phyloP scores from a whole-genome alignment of 2,888 invertebrate species.

The Drosophila subsilvestris region DNA sequence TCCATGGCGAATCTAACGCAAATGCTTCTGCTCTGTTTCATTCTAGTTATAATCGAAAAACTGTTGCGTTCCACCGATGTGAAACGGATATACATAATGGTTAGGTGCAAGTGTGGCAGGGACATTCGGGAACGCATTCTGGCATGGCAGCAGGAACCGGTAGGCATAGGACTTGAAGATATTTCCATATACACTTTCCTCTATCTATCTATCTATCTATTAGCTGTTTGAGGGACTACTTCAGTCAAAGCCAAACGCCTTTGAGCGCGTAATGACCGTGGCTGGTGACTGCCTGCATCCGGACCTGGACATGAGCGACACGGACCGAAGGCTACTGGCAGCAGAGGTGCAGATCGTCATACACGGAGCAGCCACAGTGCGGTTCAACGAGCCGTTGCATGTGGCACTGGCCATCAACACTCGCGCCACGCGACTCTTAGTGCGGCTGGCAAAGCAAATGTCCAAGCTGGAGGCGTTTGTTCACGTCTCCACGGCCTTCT shows the following conservation, averaged over 20 bases:
- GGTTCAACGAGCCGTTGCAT: slow-evolving; percentile 82
- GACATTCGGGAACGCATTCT: slow-evolving; percentile 10
- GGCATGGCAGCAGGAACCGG: slow-evolving; percentile 1
- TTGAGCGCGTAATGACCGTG: slow-evolving; percentile 21
- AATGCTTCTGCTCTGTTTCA: no score
- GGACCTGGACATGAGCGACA: slow-evolving; percentile 23
- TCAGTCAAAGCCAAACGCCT: slow-evolving; percentile 9
- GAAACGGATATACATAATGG: slow-evolving; percentile 22
- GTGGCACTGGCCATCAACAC: slow-evolving; percentile 89
- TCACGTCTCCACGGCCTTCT: slow-evolving; percentile 86
- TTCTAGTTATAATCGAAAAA: slow-evolving; percentile 29
- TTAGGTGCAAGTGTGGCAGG: slow-evolving; percentile 19
- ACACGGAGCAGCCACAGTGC: slow-evolving; percentile 40
- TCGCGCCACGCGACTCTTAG: slow-evolving; percentile 87
- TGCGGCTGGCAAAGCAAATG: slow-evolving; percentile 87
- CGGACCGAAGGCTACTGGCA: slow-evolving; percentile 47
- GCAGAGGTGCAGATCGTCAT: slow-evolving; percentile 28
- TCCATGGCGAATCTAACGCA: no score
- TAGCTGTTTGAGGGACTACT: slow-evolving; percentile 27
- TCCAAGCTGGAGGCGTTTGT: slow-evolving; percentile 85
- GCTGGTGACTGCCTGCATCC: slow-evolving; percentile 20
- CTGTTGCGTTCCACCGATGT: slow-evolving; percentile 30
- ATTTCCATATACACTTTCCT: no score
- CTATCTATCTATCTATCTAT: not conserved
- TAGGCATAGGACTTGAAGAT: not conserved